A percentile compares a stretch with the other conserved stretches of the same genome.
phyloP scores from a whole-genome alignment of 2,113 vertebrate genomes.

The Chitala chitala region DNA sequence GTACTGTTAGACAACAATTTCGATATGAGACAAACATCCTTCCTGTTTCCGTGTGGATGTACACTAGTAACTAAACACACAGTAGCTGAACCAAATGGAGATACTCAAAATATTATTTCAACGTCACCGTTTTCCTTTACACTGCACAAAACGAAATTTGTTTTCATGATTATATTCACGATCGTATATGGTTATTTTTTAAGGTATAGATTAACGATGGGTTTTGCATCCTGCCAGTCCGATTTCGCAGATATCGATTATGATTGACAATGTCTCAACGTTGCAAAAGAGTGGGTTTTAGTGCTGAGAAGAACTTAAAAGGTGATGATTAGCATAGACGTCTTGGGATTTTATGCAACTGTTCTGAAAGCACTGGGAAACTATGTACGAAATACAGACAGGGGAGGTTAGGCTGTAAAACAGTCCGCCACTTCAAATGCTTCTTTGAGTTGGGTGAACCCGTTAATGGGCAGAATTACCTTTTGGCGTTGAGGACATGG shows the following conservation, averaged over 20 bases:
- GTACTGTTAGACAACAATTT: conserved; percentile 89
- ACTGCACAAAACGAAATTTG: neutral
- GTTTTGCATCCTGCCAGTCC: too few species aligned
- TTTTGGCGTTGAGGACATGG: conserved; percentile 44
- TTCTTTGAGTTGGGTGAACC: conserved; percentile 40
- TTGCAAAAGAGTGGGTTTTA: neutral
- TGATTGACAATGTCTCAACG: neutral
- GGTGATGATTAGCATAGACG: conserved; percentile 19
- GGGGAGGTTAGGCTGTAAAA: conserved; percentile 14
- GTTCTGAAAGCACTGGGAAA: conserved; percentile 18
- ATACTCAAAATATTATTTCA: neutral
- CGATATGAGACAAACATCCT: conserved; percentile 57
- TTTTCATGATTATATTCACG: neutral
- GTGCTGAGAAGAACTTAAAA: conserved; percentile 7
- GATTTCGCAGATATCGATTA: neutral
- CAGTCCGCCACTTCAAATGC: conserved; percentile 33
- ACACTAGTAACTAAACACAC: conserved; percentile 24
- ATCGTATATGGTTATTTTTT: too few species aligned
- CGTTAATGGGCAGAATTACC: conserved; percentile 47
- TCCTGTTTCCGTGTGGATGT: conserved; percentile 29
- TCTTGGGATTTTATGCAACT: conserved; percentile 12
- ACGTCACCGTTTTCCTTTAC: neutral
- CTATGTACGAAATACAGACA: conserved; percentile 23
- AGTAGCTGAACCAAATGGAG: conserved; percentile 10
- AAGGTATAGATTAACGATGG: neutral